phyloP scores from a whole-genome alignment of 2,797 vertebrate genomes.

The Phalloptychus januarius region DNA sequence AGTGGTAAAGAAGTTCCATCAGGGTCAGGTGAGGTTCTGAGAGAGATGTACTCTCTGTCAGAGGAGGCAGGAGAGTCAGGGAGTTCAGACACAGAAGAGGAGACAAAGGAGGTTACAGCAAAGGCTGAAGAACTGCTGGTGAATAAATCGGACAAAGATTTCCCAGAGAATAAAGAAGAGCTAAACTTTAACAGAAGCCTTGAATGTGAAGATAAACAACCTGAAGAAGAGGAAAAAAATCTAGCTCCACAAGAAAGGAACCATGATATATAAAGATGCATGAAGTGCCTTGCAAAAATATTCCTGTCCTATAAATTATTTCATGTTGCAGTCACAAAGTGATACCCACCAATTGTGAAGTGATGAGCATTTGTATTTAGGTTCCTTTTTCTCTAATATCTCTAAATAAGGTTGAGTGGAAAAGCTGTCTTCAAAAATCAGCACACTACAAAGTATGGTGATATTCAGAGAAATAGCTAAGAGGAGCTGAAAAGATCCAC shows the following conservation, averaged over 20 bases:
- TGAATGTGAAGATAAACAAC: constrained; percentile 32
- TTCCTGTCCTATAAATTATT: neutral
- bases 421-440: neutral
- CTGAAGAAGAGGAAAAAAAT: constrained; percentile 33
- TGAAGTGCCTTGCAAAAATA: constrained; percentile 2
- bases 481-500: neutral
- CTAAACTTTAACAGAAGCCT: constrained; percentile 4
- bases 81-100: constrained; percentile 71
- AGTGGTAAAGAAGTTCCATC: constrained; percentile 45
- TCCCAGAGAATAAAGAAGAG: constrained; percentile 18
- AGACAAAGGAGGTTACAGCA: constrained; percentile 28
- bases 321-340: neutral
- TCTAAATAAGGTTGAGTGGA: neutral
- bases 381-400: neutral
- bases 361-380: neutral
- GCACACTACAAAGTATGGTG: neutral
- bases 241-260: constrained; percentile 27
- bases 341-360: neutral
- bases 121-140: constrained; percentile 39
- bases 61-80: constrained; percentile 85
- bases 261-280: constrained; percentile 15
- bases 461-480: neutral
- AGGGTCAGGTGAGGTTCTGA: constrained; percentile 63
- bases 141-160: constrained; percentile 19
- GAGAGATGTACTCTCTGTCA: constrained; percentile 89